These are phyloP conservation scores for Lasioglossum lativentre DNA, from an alignment of 2,888 invertebrate species.

Conservation along the genomic window DNA sequence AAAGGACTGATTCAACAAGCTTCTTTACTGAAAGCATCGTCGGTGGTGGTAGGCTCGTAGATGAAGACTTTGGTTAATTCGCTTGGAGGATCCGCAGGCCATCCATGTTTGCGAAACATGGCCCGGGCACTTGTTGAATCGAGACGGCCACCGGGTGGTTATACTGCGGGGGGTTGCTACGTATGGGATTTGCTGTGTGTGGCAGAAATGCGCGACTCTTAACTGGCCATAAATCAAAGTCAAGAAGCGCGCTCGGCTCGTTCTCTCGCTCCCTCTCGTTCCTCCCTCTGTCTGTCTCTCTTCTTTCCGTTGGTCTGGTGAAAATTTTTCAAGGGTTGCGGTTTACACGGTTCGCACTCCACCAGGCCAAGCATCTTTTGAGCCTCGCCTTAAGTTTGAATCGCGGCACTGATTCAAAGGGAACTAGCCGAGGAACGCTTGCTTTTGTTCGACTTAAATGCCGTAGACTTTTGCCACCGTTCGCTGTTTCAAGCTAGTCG, in stretches of 20 bases:
- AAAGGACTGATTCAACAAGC: background rate
- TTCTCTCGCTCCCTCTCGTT: conserved; percentile 22
- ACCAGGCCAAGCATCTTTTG: conserved; percentile 19
- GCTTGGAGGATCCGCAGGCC: conserved; percentile 18
- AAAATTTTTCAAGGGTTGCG: conserved; percentile 51
- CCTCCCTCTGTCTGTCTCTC: background rate
- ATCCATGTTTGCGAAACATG: conserved; percentile 66
- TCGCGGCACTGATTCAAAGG: background rate
- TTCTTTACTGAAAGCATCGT: background rate
- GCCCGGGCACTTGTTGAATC: conserved; percentile 79
- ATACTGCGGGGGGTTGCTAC: conserved; percentile 53
- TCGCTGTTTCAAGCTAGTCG: background rate
- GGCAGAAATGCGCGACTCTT: conserved; percentile 78
- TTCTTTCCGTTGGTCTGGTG: conserved; percentile 23
- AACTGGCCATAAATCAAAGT: conserved; percentile 82
- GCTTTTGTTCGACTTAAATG: background rate
- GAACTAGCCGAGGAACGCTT: background rate
- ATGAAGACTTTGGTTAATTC: conserved; percentile 18
- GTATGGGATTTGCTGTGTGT: conserved; percentile 78
- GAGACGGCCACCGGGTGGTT: conserved; percentile 53
- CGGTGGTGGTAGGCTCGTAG: background rate
- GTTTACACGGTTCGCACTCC: conserved; percentile 18
- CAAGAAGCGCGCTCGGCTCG: conserved; percentile 64
- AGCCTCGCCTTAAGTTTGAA: conserved; percentile 13
- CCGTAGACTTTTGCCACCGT: background rate